Evolutionary conservation across 2,888 invertebrate species (phyloP), one percentile per base, ranked within the genome.

Genomic region (Hyposoter didymator): DNA sequence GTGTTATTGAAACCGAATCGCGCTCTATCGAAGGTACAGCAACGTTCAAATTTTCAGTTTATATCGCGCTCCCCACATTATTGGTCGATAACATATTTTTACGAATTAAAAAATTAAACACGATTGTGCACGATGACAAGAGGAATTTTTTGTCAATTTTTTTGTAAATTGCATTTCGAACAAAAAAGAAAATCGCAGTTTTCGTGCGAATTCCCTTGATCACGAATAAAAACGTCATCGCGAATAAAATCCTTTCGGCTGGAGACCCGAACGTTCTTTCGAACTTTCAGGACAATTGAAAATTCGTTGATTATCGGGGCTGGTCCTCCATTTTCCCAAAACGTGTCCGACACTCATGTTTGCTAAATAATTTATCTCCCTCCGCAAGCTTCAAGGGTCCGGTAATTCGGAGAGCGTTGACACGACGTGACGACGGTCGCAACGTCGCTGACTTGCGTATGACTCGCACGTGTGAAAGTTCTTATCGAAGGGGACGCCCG

Each of bases 371-470:
- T 78, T 64, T 35, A 19, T 39, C 28, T 39, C 28, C 17, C 62
- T 2, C 17, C 43, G 19, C n/a, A n/a, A 4, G 59, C 14, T 28
- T 43, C n/a, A n/a, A 22, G 69, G 74, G 66, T 69, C 69, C 5
- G 47, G 32, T 43, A 69, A 62, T 32, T 32, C 28, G 19, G 55
- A 52, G 52, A 83, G 62, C 28, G 74, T 59, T 47, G 49, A 59
- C 67, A 59, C 8, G 67, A 69, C 72, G 43, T 84, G 83, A 84
- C 79, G 79, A 84, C 74, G 84, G 84, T 84, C 75, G 8, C 39
- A 52, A 66, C 79, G 39, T 49, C 64, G 69, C 64, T 35, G n/a
- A 64, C 75, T 22, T 35, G 70, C 22, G 22, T 39, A 74, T 35
- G 39, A 39, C 39, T 39, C 76, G 64, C n/a, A 39, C 72, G 19